These are phyloP conservation scores for Arctocebus calabarensis DNA, from an alignment of 2,797 vertebrate genomes.

Conservation along the genomic window DNA sequence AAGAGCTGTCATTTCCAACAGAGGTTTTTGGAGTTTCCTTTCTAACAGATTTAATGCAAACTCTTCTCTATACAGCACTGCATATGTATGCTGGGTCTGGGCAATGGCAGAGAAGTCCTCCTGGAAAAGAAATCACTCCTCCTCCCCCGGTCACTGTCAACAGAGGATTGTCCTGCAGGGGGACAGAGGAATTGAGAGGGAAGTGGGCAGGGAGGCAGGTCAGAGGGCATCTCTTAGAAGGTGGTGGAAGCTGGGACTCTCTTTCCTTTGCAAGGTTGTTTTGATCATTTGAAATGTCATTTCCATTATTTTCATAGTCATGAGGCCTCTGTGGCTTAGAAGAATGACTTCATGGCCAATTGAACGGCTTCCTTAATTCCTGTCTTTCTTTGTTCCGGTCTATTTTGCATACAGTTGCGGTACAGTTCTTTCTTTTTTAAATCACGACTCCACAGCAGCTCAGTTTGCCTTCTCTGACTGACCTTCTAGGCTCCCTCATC, in stretches of 20 bases:
- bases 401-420: slow-evolving; percentile 50
- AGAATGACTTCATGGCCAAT: slow-evolving; percentile 62
- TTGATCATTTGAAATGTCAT: slow-evolving; percentile 79
- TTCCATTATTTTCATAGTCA: slow-evolving; percentile 77
- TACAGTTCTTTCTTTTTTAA: background rate
- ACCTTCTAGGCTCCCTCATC: background rate
- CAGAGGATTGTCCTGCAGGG: slow-evolving; percentile 49
- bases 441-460: slow-evolving; percentile 24
- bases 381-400: slow-evolving; percentile 10
- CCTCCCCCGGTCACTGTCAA: slow-evolving; percentile 10
- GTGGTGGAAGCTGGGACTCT: slow-evolving; percentile 9
- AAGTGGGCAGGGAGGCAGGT: background rate
- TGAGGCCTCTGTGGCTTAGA: slow-evolving; percentile 65
- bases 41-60: slow-evolving; percentile 79
- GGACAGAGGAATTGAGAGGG: slow-evolving; percentile 36
- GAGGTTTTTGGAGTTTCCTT: slow-evolving; percentile 83
- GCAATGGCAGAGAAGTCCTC: slow-evolving; percentile 52
- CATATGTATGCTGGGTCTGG: slow-evolving; percentile 35
- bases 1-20: slow-evolving; percentile 85
- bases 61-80: slow-evolving; percentile 63
- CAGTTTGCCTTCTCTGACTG: background rate
- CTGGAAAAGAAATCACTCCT: slow-evolving; percentile 51
- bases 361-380: slow-evolving; percentile 70
- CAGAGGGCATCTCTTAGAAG: slow-evolving; percentile 69
- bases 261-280: slow-evolving; percentile 72